A percentile compares a stretch with the other conserved stretches of the same genome.
phyloP scores from a whole-genome alignment of 1,140 invertebrate genomes.

The Tetramorium alpestre region DNA sequence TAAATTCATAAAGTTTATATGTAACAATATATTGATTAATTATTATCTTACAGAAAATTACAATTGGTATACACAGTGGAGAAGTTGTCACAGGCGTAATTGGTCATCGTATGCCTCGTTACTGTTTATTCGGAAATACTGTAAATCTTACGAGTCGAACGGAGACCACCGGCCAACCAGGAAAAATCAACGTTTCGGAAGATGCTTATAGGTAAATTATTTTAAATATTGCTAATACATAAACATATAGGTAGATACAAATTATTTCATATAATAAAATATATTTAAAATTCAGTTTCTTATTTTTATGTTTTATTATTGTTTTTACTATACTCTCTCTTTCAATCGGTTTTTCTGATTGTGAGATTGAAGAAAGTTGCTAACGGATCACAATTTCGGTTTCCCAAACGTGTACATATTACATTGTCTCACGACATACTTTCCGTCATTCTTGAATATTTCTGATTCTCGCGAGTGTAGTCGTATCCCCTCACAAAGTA shows the following conservation, averaged over 20 bases:
- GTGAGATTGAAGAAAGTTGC: conserved; percentile 37
- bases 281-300: neutral
- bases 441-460: conserved; percentile 29
- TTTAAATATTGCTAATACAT: neutral
- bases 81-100: conserved; percentile 99
- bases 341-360: neutral
- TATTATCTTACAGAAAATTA: conserved; percentile 91
- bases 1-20: neutral
- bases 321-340: conserved; percentile 5
- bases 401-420: conserved; percentile 20
- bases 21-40: neutral
- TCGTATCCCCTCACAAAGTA: neutral
- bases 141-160: conserved; percentile 98
- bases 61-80: conserved; percentile 98
- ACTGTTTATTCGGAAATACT: conserved; percentile 98
- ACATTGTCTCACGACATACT: conserved; percentile 47
- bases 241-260: neutral
- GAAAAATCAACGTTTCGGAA: conserved; percentile 97
- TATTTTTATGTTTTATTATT: neutral
- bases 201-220: conserved; percentile 93
- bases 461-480: neutral
- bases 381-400: conserved; percentile 10
- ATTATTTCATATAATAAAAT: neutral
- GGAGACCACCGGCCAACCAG: conserved; percentile 96
- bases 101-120: conserved; percentile 98